Conservation (phyloP, 2,888 invertebrate species). For the Ophion ellenae region DNA sequence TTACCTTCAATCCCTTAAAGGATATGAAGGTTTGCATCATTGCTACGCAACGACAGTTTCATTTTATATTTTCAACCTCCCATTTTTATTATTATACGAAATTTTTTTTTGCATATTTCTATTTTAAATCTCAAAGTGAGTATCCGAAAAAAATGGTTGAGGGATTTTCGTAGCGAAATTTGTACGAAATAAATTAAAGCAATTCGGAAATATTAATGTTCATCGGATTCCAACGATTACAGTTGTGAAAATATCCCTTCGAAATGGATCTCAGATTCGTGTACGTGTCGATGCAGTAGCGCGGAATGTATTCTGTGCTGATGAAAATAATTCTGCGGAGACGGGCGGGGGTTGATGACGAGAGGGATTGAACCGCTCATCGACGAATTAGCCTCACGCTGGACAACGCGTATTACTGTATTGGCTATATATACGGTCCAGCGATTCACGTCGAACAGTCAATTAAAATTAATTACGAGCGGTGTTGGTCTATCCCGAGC, state of each 20-base stretch:
- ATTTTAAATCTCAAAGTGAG: too few relatives aligned
- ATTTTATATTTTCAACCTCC: too few relatives aligned
- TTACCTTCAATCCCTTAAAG: too few relatives aligned
- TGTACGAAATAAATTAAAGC: too few relatives aligned
- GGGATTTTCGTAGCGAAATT: too few relatives aligned
- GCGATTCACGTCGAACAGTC: slow-evolving; percentile 62
- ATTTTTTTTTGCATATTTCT: too few relatives aligned
- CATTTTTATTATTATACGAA: too few relatives aligned
- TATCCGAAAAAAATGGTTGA: too few relatives aligned
- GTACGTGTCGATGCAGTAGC: background rate
- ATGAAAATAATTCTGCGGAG: slow-evolving; percentile 17
- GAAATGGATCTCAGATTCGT: background rate
- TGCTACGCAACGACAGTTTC: too few relatives aligned
- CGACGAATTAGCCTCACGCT: slow-evolving; percentile 44
- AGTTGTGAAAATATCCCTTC: background rate
- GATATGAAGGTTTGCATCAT: too few relatives aligned
- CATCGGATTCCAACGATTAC: background rate
- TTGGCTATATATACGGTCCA: slow-evolving; percentile 38
- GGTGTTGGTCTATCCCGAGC: slow-evolving; percentile 42
- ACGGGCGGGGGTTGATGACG: background rate
- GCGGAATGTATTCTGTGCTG: slow-evolving; percentile 21
- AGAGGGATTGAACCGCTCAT: slow-evolving; percentile 30
- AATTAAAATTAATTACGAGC: slow-evolving; percentile 65
- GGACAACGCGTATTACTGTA: slow-evolving; percentile 41
- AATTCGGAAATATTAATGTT: background rate